These are phyloP conservation scores for Hassar affinis DNA, from an alignment of 2,113 vertebrate genomes.

Conservation along the genomic window DNA sequence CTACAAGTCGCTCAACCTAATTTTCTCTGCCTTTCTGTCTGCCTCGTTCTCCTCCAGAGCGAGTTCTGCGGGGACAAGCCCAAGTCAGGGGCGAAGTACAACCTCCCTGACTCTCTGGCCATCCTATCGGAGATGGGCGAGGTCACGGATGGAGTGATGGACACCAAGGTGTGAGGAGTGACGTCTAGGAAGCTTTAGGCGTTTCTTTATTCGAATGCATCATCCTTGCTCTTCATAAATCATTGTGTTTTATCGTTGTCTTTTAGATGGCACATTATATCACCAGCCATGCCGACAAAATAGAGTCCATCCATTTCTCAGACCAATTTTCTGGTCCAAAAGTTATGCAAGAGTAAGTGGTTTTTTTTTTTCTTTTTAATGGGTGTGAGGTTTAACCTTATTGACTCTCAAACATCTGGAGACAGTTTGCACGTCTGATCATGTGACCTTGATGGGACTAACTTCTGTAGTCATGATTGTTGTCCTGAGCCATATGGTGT, in stretches of 20 bases:
- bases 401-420: neutral
- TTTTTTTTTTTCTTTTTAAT: too few species aligned
- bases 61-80: constrained; percentile 99
- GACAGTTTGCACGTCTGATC: neutral
- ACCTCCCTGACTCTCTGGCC: constrained; percentile 87
- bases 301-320: constrained; percentile 98
- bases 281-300: constrained; percentile 94
- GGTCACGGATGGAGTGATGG: constrained; percentile 97
- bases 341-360: constrained; percentile 98
- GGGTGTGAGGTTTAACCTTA: neutral
- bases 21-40: neutral
- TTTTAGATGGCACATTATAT: constrained; percentile 96
- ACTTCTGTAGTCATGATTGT: too few species aligned
- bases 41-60: constrained; percentile 70
- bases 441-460: neutral
- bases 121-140: constrained; percentile 98
- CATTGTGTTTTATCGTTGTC: constrained; percentile 3
- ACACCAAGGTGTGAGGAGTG: constrained; percentile 87
- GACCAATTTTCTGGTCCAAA: constrained; percentile 99
- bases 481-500: too few species aligned
- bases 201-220: neutral
- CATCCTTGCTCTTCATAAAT: neutral
- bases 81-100: constrained; percentile 92
- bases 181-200: too few species aligned
- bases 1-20: neutral